Percentiles rank a stretch among this genome's conserved stretches.
Conservation (phyloP, 2,113 vertebrate genomes). For the Sturnira hondurensis region DNA sequence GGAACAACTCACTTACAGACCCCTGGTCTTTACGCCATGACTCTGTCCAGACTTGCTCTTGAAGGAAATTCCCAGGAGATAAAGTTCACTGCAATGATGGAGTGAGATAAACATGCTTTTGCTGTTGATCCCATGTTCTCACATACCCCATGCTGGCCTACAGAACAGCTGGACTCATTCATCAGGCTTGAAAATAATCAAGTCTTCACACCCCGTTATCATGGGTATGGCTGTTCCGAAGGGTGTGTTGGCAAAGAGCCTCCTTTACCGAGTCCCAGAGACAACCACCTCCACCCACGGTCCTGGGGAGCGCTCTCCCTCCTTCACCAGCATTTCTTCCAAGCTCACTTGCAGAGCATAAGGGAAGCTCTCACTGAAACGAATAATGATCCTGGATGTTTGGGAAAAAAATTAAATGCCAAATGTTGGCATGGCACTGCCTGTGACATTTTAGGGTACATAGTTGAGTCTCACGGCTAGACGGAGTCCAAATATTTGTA, state of each 20-base stretch:
- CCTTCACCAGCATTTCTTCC: slow-evolving; percentile 55
- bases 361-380: slow-evolving; percentile 72
- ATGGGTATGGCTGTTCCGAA: slow-evolving; percentile 37
- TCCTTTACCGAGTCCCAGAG: slow-evolving; percentile 56
- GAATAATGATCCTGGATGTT: slow-evolving; percentile 74
- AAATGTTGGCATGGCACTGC: slow-evolving; percentile 62
- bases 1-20: not conserved
- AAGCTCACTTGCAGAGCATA: slow-evolving; percentile 61
- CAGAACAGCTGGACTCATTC: slow-evolving; percentile 70
- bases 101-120: slow-evolving; percentile 68
- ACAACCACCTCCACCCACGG: slow-evolving; percentile 48
- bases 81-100: slow-evolving; percentile 36
- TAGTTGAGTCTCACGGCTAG: slow-evolving; percentile 78
- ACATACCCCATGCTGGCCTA: slow-evolving; percentile 42
- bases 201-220: slow-evolving; percentile 58
- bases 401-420: slow-evolving; percentile 63
- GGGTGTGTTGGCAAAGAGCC: slow-evolving; percentile 62
- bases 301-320: not conserved
- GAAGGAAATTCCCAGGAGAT: slow-evolving; percentile 71
- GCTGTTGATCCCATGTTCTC: slow-evolving; percentile 49
- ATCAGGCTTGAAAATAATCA: slow-evolving; percentile 68
- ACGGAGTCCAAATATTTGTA: slow-evolving; percentile 83
- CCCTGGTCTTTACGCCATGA: slow-evolving; percentile 44
- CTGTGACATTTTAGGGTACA: slow-evolving; percentile 75
- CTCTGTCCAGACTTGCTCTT: slow-evolving; percentile 62